phyloP scores from a whole-genome alignment of 1,140 invertebrate genomes.

The Cryptotermes secundus region DNA sequence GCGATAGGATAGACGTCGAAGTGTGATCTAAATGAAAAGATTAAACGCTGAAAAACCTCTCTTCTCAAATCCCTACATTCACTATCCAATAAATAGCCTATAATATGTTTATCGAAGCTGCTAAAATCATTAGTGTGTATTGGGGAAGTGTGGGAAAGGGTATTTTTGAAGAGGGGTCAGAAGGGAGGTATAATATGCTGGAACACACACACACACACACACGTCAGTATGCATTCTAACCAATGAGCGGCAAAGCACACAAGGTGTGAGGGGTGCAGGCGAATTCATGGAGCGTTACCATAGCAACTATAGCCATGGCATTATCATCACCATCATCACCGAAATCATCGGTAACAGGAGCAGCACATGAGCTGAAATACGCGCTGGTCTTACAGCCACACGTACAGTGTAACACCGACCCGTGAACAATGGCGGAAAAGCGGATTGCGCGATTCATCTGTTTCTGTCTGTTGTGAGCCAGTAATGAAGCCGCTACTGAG shows the following conservation, averaged over 20 bases:
- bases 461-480: conserved; percentile 16
- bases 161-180: neutral
- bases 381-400: neutral
- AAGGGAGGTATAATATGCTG: conserved; percentile 2
- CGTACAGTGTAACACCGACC: neutral
- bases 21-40: neutral
- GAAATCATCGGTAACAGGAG: neutral
- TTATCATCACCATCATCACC: neutral
- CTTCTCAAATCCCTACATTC: neutral
- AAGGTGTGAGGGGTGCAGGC: neutral
- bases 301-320: neutral
- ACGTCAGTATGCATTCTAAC: conserved; percentile 1
- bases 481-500: neutral
- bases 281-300: neutral
- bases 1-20: neutral
- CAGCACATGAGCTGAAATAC: neutral
- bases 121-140: conserved; percentile 18
- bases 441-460: conserved; percentile 31
- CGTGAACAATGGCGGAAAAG: conserved; percentile 27
- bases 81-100: conserved; percentile 9
- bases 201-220: neutral
- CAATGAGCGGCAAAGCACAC: conserved; percentile 9
- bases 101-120: conserved; percentile 13
- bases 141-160: neutral
- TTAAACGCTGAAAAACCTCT: neutral